Evolutionary conservation across 2,113 vertebrate species (phyloP), one percentile per base, ranked within the genome.

Genomic region (Ranitomeya variabilis): DNA sequence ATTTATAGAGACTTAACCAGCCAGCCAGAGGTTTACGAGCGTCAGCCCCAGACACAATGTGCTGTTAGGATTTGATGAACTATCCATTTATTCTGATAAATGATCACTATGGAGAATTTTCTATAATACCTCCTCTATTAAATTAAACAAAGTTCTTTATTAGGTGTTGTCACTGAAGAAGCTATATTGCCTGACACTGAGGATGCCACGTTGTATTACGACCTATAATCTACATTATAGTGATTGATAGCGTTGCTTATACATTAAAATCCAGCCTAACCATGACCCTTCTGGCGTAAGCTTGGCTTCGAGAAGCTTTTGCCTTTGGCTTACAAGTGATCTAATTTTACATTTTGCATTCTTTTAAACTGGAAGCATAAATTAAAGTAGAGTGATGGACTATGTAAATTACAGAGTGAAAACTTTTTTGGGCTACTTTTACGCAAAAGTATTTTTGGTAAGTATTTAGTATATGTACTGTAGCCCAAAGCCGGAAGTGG

Each of bases 121-220:
- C 21, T 67, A 54, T 83, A 83, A 83, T 52, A n/a, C 37, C 21
- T 19, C 54, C 45, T 45, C 62, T 83, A 83, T 83, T 69, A 83
- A 67, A 83, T 83, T 52, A 52, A 54, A 54, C 81, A 83, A 83
- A 67, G 81, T 83, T 83, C 62, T 83, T 83, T 83, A 52, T 83
- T 52, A 69, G 52, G 81, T 54, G 69, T 66, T 83, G 51, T 54
- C 64, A 66, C 81, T 69, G 51, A 45, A 83, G 51, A 83, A 67
- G 62, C 62, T 67, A 83, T 81, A 14, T 23, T n/a, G 45, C 62
- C 21, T 83, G 80, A 83, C 62, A 83, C 81, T 51, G 31, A 83
- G 81, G 62, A n/a, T 69, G 64, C 64, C n/a, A 23, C 21, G 19
- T 5, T n/a, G 45, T 67, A 67, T 83, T 67, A 83, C 37, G 7